Evolutionary conservation across 2,797 vertebrate genomes (phyloP).

Genomic region (Urocyon cinereoargenteus): DNA sequence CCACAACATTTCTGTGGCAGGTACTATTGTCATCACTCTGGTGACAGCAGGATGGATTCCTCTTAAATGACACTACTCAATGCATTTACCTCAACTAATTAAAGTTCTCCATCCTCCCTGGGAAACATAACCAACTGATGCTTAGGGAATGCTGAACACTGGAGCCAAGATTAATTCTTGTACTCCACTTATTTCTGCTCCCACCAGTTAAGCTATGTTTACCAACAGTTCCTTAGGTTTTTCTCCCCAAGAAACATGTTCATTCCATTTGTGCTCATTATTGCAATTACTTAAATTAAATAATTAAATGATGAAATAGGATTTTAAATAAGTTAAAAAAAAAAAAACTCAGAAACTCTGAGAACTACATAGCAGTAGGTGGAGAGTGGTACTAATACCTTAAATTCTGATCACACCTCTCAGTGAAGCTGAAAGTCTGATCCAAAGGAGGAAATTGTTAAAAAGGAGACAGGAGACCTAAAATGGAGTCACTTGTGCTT

Average conservation of each 20-base stretch:
- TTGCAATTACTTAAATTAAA: slow-evolving; percentile 4
- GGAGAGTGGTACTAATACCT: not conserved
- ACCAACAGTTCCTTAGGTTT: not conserved
- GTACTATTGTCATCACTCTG: too few relatives aligned
- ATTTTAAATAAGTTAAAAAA: not conserved
- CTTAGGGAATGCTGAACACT: not conserved
- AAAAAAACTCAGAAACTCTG: not conserved
- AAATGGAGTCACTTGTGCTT: not conserved
- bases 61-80: not conserved
- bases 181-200: not conserved
- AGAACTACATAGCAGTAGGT: not conserved
- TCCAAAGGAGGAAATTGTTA: not conserved
- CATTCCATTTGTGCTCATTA: slow-evolving; percentile 23
- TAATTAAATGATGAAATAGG: slow-evolving; percentile 27
- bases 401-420: not conserved
- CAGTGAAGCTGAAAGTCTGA: not conserved
- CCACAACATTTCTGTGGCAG: too few relatives aligned
- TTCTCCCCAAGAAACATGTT: not conserved
- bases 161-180: not conserved
- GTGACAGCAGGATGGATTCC: not conserved
- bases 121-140: not conserved
- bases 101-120: slow-evolving; percentile 27
- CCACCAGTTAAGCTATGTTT: not conserved
- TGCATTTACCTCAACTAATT: not conserved
- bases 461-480: not conserved